Evolutionary conservation across 2,797 vertebrate species (phyloP), one percentile per base, ranked within the genome.

Genomic region (Gastrophryne carolinensis): DNA sequence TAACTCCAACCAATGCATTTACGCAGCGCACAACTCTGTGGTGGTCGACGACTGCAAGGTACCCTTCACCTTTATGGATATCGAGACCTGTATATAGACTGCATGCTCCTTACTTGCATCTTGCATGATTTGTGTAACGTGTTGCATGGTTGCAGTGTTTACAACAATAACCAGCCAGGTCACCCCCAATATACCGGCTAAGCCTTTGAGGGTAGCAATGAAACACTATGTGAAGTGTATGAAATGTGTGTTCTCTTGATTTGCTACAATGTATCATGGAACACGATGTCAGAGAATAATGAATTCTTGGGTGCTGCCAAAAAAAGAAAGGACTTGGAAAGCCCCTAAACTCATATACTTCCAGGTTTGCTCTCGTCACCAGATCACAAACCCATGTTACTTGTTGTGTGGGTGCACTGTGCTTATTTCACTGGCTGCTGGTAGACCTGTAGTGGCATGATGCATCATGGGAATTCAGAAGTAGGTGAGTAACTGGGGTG

Each of bases 31-130:
- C 92, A 97, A 95, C 93, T 95, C 97, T 85, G 92, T 96, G 86
- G 88, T 96, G 91, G 93, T 96, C 95, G 97, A 98, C 94, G 97
- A 98, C 86, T 94, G 95, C 96, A 97, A 99, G 96, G 97, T 99
- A 98, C 92, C 90, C 88, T 91, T 97, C 89, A 93, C 86, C 81
- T 95, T 97, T 93, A 87, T 93, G 72, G 92, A 94, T 91, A 88
- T 97, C 84, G 96, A 97, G 88, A 97, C 94, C 71, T 95, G 90
- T 88, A 94, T 95, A 85, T 97, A 94, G 90, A 83, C 79, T 83
- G 83, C 84, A 89, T 86, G 87, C 84, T 82, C 72, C 80, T 54
- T 84, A 85, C 76, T 84, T 82, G 82, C 85, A 84, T 80, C 52
- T 86, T n/a, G 86, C 86, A 89, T 89, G 85, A 83, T 71, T 37